Base-by-base conservation (phyloP, 2,113 vertebrate genomes). In the Tachysurus fulvidraco region DNA sequence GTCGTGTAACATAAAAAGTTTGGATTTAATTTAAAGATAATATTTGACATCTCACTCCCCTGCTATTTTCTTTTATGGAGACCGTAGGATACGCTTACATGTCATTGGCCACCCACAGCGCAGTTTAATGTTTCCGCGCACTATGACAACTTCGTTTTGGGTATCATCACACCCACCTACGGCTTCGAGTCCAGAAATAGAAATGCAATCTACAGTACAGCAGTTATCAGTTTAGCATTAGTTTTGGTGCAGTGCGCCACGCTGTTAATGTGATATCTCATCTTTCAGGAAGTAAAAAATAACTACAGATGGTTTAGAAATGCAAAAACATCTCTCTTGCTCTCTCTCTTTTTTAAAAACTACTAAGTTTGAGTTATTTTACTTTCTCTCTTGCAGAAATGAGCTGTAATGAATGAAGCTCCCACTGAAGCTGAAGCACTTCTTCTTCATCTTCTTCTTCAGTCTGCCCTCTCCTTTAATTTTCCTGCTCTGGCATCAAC, bases 41-140 rank as follows among this genome's bases (percentile, higher is more conserved):
- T 52, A 83, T 82, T 74, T 73, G 36, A 59, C 78, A 71, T 86
- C 54, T 73, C 41, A 30, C 25, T 86, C 44, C 64, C 79, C 67
- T 69, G 57, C 67, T 87, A 50, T 74, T 55, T 83, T 76, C 69
- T 62, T 82, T 65, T 41, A n/a, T 64, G 36, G 30, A 74, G 41
- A 41, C 65, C 9, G 54, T 69, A 73, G 54, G 85, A 82, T 86
- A 71, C 55, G 7, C 65, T 74, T 86, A 74, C 55, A 64, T 74
- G 57, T 76, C 80, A 65, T 54, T 41, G 80, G 55, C 80, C 80
- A 54, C 80, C 67, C 28, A 83, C 41, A 5, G 57, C 28, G 79
- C 69, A 80, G 55, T 83, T 62, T 62, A 69, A 87, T 86, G 85
- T 59, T 76, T 76, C 69, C 7, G n/a, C 80, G 23, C 44, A 64